Percentiles rank a stretch among this genome's conserved stretches.
These are phyloP conservation scores for Megalonaias nervosa DNA, from an alignment of 1,140 invertebrate genomes.

Conservation along the genomic window DNA sequence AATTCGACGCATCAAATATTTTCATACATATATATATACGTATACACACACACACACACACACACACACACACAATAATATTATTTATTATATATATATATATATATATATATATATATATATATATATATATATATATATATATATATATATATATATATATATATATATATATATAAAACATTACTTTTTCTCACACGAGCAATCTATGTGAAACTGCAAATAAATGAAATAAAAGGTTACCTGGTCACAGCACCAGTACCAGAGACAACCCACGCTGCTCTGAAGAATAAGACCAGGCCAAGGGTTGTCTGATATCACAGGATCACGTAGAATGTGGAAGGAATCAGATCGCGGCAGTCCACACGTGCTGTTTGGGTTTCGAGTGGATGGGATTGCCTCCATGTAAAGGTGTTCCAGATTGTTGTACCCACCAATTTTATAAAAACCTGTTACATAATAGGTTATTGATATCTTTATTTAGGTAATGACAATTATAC, in stretches of 20 bases:
- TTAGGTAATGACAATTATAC: too few species aligned
- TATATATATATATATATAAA: too few species aligned
- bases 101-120: too few species aligned
- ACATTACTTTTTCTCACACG: too few species aligned
- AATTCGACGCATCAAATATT: too few species aligned
- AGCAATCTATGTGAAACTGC: too few species aligned
- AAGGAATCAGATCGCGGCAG: constrained; percentile 70
- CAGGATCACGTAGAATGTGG: constrained; percentile 71
- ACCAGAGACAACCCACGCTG: constrained; percentile 74
- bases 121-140: too few species aligned
- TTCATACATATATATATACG: too few species aligned
- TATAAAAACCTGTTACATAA: constrained; percentile 68
- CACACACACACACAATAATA: too few species aligned
- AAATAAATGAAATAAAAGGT: background rate
- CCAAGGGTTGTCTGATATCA: constrained; percentile 71
- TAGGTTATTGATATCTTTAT: background rate
- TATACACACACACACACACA: too few species aligned
- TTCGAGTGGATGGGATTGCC: constrained; percentile 52
- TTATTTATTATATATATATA: too few species aligned
- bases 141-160: too few species aligned
- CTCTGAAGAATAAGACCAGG: constrained; percentile 73
- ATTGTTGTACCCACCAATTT: constrained; percentile 72
- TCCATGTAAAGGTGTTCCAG: constrained; percentile 68
- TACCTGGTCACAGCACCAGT: constrained; percentile 76
- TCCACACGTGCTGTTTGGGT: constrained; percentile 60